phyloP scores from a whole-genome alignment of 2,113 vertebrate genomes.

The Falco punctatus region DNA sequence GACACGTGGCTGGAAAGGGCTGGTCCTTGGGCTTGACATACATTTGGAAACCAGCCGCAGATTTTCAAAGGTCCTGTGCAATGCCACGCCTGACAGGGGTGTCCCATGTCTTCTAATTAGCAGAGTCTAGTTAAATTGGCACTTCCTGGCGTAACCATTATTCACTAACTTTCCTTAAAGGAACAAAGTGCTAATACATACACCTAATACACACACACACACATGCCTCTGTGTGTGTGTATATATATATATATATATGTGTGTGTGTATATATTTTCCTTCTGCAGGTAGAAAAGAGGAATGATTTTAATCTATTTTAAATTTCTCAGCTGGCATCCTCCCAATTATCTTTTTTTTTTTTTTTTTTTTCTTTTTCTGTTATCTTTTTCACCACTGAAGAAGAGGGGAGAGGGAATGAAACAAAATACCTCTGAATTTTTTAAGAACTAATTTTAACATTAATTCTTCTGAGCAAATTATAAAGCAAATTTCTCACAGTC shows the following conservation, averaged over 20 bases:
- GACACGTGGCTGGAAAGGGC: not conserved
- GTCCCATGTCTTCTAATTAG: not conserved
- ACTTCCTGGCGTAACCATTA: not conserved
- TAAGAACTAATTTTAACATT: not conserved
- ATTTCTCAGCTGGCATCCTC: not conserved
- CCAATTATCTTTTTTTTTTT: not conserved
- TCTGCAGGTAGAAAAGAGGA: slow-evolving; percentile 25
- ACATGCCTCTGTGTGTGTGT: not conserved
- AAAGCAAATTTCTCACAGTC: not conserved
- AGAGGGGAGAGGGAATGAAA: not conserved
- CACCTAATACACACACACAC: not conserved
- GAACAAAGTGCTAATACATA: not conserved
- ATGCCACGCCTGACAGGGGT: accelerated
- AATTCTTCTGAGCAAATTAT: not conserved
- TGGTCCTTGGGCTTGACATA: not conserved
- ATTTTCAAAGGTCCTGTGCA: accelerated
- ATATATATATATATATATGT: not conserved
- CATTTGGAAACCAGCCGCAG: not conserved
- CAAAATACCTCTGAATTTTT: not conserved
- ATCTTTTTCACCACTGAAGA: not conserved
- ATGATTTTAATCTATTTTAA: slow-evolving; percentile 45
- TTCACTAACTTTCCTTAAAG: not conserved
- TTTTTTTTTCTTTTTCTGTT: too few relatives aligned
- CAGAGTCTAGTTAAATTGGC: not conserved
- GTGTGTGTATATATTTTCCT: not conserved